Evolutionary conservation across 2,797 vertebrate species (phyloP).

Genomic region (Balearica regulorum): DNA sequence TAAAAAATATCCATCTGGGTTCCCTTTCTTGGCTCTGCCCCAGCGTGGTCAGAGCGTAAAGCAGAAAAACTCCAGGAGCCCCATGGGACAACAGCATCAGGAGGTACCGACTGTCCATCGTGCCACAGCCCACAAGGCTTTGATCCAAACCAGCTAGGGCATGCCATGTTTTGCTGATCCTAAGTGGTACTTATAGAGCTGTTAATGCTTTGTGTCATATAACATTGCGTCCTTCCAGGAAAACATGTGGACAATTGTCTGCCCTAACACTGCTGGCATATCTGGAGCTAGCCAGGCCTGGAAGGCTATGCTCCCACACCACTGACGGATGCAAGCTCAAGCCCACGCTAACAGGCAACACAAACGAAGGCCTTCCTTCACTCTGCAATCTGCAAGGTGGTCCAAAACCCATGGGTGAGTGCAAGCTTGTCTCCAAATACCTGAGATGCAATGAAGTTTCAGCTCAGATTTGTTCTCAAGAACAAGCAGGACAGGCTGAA

Average conservation of each 20-base stretch:
- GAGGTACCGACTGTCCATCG: background rate
- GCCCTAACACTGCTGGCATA: background rate
- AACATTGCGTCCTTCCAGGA: no score
- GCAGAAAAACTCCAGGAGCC: background rate
- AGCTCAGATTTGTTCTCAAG: background rate
- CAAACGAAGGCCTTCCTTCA: background rate
- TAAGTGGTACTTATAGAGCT: rapidly evolving
- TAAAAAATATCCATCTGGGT: no score
- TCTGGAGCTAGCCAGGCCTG: background rate
- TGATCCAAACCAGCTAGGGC: background rate
- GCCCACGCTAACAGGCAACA: background rate
- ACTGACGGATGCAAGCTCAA: rapidly evolving
- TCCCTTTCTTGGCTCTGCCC: background rate
- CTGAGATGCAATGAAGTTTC: no score
- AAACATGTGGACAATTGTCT: rapidly evolving
- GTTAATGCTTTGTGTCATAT: background rate
- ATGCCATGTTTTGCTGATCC: background rate
- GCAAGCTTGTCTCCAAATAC: background rate
- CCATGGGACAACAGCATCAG: background rate
- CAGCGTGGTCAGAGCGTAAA: rapidly evolving
- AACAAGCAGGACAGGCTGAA: background rate
- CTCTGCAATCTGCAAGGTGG: background rate
- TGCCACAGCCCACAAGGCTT: no score
- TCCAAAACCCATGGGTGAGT: background rate
- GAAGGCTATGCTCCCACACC: background rate